Evolutionary conservation across 1,140 invertebrate species (phyloP).

Genomic region (Hypothenemus hampei): DNA sequence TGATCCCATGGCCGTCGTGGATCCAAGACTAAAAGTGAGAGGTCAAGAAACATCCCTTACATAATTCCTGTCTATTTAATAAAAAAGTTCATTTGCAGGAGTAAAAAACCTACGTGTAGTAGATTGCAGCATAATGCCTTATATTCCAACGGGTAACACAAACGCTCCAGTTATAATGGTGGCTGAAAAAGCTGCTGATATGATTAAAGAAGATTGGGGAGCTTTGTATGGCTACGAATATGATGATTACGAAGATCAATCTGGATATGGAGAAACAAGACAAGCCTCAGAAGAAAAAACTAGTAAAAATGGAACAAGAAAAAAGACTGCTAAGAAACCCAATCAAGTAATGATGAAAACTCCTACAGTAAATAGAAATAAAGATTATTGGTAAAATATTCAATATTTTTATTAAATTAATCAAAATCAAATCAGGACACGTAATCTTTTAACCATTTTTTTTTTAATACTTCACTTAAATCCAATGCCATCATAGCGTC

Average conservation of each 20-base stretch:
- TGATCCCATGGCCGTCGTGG: slow-evolving; percentile 61
- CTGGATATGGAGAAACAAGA: no score
- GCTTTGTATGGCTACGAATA: slow-evolving; percentile 10
- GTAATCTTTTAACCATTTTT: slow-evolving; percentile 32
- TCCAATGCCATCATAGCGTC: slow-evolving; percentile 42
- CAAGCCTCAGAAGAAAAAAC: slow-evolving; percentile 13
- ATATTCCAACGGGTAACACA: slow-evolving; percentile 66
- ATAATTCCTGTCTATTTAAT: not conserved
- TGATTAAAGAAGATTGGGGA: slow-evolving; percentile 59
- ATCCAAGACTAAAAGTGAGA: slow-evolving; percentile 59
- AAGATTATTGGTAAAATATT: slow-evolving; percentile 30
- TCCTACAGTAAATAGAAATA: slow-evolving; percentile 15
- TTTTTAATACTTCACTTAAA: slow-evolving; percentile 27
- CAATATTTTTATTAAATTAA: not conserved
- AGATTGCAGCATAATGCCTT: slow-evolving; percentile 78
- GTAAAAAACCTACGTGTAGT: slow-evolving; percentile 66
- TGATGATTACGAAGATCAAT: no score
- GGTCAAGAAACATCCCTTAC: slow-evolving; percentile 14
- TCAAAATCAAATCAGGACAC: slow-evolving; percentile 7
- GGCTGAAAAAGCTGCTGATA: slow-evolving; percentile 69
- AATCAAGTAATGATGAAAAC: slow-evolving; percentile 22
- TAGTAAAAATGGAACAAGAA: slow-evolving; percentile 2
- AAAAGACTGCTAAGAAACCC: not conserved
- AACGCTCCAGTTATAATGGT: slow-evolving; percentile 76
- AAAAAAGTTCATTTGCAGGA: slow-evolving; percentile 43